Evolutionary conservation across 2,888 invertebrate species (phyloP).

Genomic region (Cerceris rybyensis): DNA sequence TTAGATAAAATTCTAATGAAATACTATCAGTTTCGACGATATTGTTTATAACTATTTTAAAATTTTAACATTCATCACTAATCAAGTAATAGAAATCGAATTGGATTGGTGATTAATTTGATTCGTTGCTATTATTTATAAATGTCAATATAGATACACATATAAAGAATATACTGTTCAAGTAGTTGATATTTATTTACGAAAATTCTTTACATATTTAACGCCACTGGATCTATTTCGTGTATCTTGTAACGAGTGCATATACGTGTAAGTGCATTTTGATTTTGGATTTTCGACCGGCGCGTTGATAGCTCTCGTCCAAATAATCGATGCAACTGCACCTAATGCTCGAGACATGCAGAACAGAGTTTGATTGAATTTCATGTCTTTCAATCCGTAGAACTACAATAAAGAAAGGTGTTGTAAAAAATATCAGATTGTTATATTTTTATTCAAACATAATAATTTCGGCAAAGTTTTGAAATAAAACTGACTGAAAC

Average conservation of each 20-base stretch:
- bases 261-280: slow-evolving; percentile 67
- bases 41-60: not conserved
- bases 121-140: not conserved
- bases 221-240: slow-evolving; percentile 21
- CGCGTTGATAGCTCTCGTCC: slow-evolving; percentile 71
- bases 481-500: too few relatives aligned
- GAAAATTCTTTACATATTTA: slow-evolving; percentile 11
- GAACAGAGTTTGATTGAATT: slow-evolving; percentile 74
- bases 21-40: not conserved
- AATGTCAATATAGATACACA: too few relatives aligned
- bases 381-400: slow-evolving; percentile 75
- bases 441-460: not conserved
- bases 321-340: slow-evolving; percentile 75
- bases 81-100: too few relatives aligned
- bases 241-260: slow-evolving; percentile 32
- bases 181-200: slow-evolving; percentile 31
- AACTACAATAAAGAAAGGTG: slow-evolving; percentile 52
- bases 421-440: not conserved
- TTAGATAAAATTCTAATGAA: too few relatives aligned
- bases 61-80: not conserved
- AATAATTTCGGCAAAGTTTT: too few relatives aligned
- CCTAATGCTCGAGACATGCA: slow-evolving; percentile 75
- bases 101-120: too few relatives aligned
- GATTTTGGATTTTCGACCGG: slow-evolving; percentile 74
- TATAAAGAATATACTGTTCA: too few relatives aligned